These are phyloP conservation scores for Plusia festucae DNA, from an alignment of 2,888 invertebrate genomes.

Conservation along the genomic window DNA sequence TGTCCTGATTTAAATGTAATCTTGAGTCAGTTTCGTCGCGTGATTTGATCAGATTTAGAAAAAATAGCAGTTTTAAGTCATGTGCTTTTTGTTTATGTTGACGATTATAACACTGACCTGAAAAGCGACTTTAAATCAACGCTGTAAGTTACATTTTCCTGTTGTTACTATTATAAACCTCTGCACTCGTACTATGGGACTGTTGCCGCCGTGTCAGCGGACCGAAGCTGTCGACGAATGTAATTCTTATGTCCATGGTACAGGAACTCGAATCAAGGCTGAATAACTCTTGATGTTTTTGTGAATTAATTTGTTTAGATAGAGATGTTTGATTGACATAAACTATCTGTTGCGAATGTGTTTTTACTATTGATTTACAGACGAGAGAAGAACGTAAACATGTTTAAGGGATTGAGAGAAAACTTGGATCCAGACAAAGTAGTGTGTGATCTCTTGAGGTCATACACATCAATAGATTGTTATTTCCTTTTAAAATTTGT, in stretches of 20 bases:
- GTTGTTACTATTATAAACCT: background rate
- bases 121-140: background rate
- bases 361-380: background rate
- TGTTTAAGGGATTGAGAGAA: background rate
- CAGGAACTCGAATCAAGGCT: too few species aligned
- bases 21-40: background rate
- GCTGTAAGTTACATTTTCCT: background rate
- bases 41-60: constrained; percentile 4
- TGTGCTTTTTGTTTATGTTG: constrained; percentile 2
- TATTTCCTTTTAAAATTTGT: background rate
- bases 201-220: too few species aligned
- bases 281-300: background rate
- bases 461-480: background rate
- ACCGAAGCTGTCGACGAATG: too few species aligned
- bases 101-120: background rate
- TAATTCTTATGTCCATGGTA: too few species aligned
- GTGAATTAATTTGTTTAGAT: background rate
- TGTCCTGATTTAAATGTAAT: background rate
- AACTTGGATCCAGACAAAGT: background rate
- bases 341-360: constrained; percentile 1
- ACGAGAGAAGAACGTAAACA: background rate
- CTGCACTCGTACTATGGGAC: too few species aligned
- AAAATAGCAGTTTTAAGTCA: constrained; percentile 1
- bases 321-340: background rate
- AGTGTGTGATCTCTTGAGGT: background rate